Evolutionary conservation across 2,113 vertebrate genomes (phyloP), one percentile per base, ranked within the genome.

Genomic region (Phrynocephalus versicolor): DNA sequence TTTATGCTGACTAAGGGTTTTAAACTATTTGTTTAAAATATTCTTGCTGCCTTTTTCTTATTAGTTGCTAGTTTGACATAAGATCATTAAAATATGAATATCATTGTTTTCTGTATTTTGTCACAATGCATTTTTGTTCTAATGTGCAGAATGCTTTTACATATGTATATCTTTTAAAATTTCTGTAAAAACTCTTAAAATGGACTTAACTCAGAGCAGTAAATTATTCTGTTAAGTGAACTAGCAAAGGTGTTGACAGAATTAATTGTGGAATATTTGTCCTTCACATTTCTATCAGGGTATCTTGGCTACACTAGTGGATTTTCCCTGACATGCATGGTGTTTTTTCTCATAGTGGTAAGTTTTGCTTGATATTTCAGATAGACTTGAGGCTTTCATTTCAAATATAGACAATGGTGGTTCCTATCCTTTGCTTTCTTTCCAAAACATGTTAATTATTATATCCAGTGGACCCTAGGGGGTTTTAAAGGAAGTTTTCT

Each of bases 291-390:
- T 93, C 79, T 93, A 96, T 92, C 90, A 97, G 97, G 97, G 3
- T 97, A 97, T 90, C 96, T 97, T 86, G 97, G 97, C 86, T 97
- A 97, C 81, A 97, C 97, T 6, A 97, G 97, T 91, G 96, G 96
- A 86, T 96, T 97, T 94, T 97, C 97, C 73, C 92, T 97, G 92
- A 95, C 94, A 89, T 97, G 97, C 83, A 97, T 97, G 97, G 92
- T 97, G 55, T 99, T 99, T 94, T 99, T 99, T 95, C 96, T 99
- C 75, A 96, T 98, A 88, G 95, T 99, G 96, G 99, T 99, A 97
- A 96, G 98, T 97, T 87, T 75, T 82, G 19, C 55, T 85, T 84
- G 33, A 55, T 81, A 19, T 1, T 62, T 89, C 75, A 55, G 12
- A 82, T 93, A 82, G n/a, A 71, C 85, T 81, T 90, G 12, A 74